Evolutionary conservation across 2,888 invertebrate species (phyloP).

Genomic region (Apodemia hepburni): DNA sequence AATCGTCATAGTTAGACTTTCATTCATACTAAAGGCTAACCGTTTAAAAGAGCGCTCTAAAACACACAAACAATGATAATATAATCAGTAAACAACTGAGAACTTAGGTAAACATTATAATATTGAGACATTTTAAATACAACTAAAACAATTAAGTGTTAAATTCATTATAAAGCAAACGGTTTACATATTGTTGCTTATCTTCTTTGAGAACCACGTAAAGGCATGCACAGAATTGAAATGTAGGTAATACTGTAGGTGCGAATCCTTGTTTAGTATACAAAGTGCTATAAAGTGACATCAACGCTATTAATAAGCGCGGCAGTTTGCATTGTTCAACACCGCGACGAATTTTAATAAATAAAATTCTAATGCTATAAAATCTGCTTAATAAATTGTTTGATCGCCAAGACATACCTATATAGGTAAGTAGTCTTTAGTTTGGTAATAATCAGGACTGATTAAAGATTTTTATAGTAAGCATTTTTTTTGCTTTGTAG

Average conservation of each 20-base stretch:
- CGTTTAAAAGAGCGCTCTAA: no score
- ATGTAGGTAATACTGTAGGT: slow-evolving; percentile 22
- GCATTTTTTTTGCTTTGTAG: neutral
- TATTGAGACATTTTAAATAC: neutral
- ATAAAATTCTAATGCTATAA: neutral
- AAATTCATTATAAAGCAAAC: neutral
- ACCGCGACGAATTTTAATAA: slow-evolving; percentile 13
- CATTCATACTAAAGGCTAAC: no score
- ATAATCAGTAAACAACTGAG: no score
- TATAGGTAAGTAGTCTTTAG: neutral
- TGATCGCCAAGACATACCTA: no score
- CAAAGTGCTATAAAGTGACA: slow-evolving; percentile 46
- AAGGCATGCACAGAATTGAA: slow-evolving; percentile 13
- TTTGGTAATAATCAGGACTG: neutral
- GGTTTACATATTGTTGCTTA: neutral
- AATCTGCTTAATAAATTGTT: neutral
- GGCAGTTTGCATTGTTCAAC: slow-evolving; percentile 30
- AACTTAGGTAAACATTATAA: no score
- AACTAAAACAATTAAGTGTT: neutral
- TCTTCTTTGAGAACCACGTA: neutral
- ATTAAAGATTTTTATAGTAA: neutral
- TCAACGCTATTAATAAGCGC: slow-evolving; percentile 64
- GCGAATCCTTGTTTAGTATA: slow-evolving; percentile 30
- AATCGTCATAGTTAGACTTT: no score
- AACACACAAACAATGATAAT: no score